Evolutionary conservation across 1,140 invertebrate species (phyloP).

Genomic region (Lasioglossum baleicum): DNA sequence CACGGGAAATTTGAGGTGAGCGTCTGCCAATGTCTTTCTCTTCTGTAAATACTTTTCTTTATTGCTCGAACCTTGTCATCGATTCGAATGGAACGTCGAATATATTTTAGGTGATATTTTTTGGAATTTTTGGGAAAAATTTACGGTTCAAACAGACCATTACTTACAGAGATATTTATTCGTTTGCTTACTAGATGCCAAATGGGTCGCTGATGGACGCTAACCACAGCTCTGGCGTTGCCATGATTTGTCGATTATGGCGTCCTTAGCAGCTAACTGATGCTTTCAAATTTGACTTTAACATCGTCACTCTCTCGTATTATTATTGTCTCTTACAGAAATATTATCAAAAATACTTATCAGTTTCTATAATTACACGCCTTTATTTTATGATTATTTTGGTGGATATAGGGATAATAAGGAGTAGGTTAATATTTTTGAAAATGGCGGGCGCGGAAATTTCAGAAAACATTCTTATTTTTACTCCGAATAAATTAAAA

Average conservation of each 20-base stretch:
- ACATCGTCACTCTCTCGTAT: not conserved
- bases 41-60: slow-evolving; percentile 8
- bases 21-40: slow-evolving; percentile 9
- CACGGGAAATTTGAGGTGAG: slow-evolving; percentile 43
- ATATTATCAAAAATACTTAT: not conserved
- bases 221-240: slow-evolving; percentile 33
- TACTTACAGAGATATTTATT: slow-evolving; percentile 44
- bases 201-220: slow-evolving; percentile 38
- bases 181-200: slow-evolving; percentile 10
- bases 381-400: not conserved
- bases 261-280: slow-evolving; percentile 25
- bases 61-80: not conserved
- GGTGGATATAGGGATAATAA: not conserved
- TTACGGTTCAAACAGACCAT: not conserved
- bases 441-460: slow-evolving; percentile 66
- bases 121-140: not conserved
- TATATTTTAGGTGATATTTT: slow-evolving; percentile 11
- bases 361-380: not conserved
- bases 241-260: slow-evolving; percentile 54
- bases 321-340: not conserved
- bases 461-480: slow-evolving; percentile 37
- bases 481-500: not conserved
- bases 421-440: slow-evolving; percentile 42
- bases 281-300: not conserved
- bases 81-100: not conserved